Evolutionary conservation across 2,888 invertebrate genomes (phyloP).

Genomic region (Mactromeris polynyma): DNA sequence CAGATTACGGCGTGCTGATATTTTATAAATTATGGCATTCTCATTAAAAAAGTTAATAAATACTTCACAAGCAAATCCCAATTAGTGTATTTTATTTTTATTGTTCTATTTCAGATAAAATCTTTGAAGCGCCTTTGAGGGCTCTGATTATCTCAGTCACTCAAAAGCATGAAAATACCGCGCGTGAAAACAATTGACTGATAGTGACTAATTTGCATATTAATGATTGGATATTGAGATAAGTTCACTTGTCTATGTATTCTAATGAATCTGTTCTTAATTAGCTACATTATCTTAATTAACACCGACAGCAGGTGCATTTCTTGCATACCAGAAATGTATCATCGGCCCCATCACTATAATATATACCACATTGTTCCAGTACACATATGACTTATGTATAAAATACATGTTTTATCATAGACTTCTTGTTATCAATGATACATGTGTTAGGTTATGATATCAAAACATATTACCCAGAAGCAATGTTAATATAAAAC

Average conservation of each 20-base stretch:
- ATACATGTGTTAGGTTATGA: not conserved
- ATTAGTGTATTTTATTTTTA: no score
- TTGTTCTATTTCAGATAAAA: not conserved
- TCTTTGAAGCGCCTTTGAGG: not conserved
- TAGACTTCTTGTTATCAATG: not conserved
- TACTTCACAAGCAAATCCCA: no score
- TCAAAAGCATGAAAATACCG: not conserved
- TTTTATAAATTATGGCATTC: no score
- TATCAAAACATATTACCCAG: not conserved
- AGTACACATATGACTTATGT: not conserved
- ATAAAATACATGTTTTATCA: not conserved
- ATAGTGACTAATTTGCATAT: constrained; percentile 4
- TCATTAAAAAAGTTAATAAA: no score
- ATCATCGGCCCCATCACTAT: not conserved
- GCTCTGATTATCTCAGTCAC: not conserved
- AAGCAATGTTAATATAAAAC: not conserved
- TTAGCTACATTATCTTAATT: constrained; percentile 12
- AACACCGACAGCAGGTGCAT: not conserved
- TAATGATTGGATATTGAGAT: not conserved
- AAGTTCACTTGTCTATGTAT: not conserved
- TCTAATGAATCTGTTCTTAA: not conserved
- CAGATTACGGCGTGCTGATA: no score
- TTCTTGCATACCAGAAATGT: not conserved
- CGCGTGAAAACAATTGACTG: not conserved
- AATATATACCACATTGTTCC: not conserved